Percentiles rank a stretch among this genome's conserved stretches.
Conservation (phyloP, 2,797 vertebrate genomes). For the Amblyopsis hoosieri region DNA sequence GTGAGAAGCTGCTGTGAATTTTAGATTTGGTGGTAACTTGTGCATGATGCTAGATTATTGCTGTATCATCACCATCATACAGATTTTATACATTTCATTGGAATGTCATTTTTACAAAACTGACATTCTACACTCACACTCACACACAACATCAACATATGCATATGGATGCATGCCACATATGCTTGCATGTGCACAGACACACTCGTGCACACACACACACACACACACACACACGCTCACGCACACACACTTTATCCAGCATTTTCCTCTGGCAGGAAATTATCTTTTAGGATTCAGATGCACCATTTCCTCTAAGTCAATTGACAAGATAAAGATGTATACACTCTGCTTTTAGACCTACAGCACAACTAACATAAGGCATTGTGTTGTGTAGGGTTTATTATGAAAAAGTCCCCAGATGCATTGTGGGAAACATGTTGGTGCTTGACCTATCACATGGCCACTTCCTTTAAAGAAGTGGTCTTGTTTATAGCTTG, state of each 20-base stretch:
- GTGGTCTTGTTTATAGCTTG: slow-evolving; percentile 37
- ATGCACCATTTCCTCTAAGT: slow-evolving; percentile 23
- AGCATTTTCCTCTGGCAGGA: slow-evolving; percentile 38
- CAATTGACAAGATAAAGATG: slow-evolving; percentile 16
- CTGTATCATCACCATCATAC: too few species aligned
- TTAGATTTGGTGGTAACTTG: too few species aligned
- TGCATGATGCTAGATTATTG: too few species aligned
- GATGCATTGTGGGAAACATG: slow-evolving; percentile 48
- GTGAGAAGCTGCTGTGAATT: too few species aligned
- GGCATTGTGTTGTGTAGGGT: slow-evolving; percentile 1
- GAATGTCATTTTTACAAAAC: background rate
- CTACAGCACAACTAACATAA: background rate
- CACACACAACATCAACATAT: slow-evolving; percentile 1
- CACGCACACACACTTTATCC: slow-evolving; percentile 8
- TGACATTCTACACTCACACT: too few species aligned
- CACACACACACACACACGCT: slow-evolving; percentile 1
- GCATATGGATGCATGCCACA: slow-evolving; percentile 3
- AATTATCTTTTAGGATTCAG: slow-evolving; percentile 35
- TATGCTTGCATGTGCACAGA: slow-evolving; percentile 5
- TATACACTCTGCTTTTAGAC: slow-evolving; percentile 19
- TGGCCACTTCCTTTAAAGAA: slow-evolving; percentile 43
- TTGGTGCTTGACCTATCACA: slow-evolving; percentile 27
- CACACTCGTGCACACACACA: slow-evolving; percentile 19
- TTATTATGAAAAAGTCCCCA: slow-evolving; percentile 14
- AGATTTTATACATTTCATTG: background rate